phyloP scores from a whole-genome alignment of 92 coral and sea anemone genomes.

The Ricordea florida region DNA sequence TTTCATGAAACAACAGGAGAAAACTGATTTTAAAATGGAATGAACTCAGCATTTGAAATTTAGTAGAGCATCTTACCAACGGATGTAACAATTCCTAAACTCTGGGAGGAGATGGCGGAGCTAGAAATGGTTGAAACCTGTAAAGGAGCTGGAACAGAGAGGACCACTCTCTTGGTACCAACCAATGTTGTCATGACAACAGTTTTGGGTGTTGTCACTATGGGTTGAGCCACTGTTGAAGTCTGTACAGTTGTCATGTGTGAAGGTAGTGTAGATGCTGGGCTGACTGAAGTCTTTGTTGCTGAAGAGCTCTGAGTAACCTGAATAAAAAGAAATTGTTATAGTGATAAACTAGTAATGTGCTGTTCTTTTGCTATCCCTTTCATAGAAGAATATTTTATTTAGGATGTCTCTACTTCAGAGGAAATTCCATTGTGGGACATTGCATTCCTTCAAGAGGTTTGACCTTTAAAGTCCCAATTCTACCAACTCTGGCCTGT shows the following conservation, averaged over 20 bases:
- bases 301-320: no score
- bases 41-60: neutral
- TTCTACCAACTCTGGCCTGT: no score
- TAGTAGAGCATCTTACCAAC: neutral
- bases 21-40: neutral
- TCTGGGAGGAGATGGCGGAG: slow-evolving; percentile 10
- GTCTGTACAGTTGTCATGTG: neutral
- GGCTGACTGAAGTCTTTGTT: neutral
- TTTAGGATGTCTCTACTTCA: no score
- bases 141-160: slow-evolving; percentile 80
- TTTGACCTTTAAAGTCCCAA: no score
- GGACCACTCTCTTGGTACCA: slow-evolving; percentile 82
- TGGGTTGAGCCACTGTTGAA: neutral
- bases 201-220: slow-evolving; percentile 63
- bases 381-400: no score
- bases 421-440: no score
- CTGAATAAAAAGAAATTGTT: no score
- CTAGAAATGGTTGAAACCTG: neutral
- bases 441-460: no score
- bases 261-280: neutral
- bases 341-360: no score
- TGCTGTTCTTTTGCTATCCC: no score
- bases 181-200: slow-evolving; percentile 89
- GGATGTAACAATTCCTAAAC: neutral
- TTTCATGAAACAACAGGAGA: neutral